These are phyloP conservation scores for Chironomus riparius DNA, from an alignment of 2,888 invertebrate genomes.

Conservation along the genomic window DNA sequence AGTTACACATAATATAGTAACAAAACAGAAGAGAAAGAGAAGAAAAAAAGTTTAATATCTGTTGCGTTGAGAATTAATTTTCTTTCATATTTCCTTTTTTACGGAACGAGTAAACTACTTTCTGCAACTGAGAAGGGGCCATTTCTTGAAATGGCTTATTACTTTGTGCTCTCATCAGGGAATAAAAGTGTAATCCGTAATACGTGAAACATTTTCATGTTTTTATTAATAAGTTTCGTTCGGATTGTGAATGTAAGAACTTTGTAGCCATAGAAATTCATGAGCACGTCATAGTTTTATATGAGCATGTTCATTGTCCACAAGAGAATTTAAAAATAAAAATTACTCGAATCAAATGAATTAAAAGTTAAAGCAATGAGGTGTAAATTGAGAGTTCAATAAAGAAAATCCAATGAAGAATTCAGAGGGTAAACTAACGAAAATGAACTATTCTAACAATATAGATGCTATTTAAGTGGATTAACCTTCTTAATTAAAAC, in stretches of 20 bases:
- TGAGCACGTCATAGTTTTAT: too few species aligned
- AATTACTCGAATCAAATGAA: too few species aligned
- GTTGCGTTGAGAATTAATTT: conserved; percentile 3
- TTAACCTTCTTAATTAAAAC: conserved; percentile 28
- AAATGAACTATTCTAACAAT: neutral
- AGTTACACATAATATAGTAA: neutral
- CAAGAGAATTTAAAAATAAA: too few species aligned
- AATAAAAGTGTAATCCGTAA: neutral
- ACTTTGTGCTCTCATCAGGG: neutral
- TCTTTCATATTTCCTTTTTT: neutral
- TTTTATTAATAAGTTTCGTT: too few species aligned
- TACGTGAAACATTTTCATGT: too few species aligned
- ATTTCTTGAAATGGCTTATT: neutral
- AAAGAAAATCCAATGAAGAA: too few species aligned
- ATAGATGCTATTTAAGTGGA: conserved; percentile 26
- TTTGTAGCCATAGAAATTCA: too few species aligned
- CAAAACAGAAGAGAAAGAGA: neutral
- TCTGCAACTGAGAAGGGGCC: neutral
- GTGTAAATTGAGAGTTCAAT: too few species aligned
- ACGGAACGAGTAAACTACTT: neutral
- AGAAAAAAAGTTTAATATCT: neutral
- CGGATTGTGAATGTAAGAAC: too few species aligned
- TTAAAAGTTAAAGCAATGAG: too few species aligned
- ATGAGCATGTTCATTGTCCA: too few species aligned
- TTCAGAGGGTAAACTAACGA: neutral